Base-by-base conservation (phyloP, 2,797 vertebrate species). In the Cheirogaleus major region DNA sequence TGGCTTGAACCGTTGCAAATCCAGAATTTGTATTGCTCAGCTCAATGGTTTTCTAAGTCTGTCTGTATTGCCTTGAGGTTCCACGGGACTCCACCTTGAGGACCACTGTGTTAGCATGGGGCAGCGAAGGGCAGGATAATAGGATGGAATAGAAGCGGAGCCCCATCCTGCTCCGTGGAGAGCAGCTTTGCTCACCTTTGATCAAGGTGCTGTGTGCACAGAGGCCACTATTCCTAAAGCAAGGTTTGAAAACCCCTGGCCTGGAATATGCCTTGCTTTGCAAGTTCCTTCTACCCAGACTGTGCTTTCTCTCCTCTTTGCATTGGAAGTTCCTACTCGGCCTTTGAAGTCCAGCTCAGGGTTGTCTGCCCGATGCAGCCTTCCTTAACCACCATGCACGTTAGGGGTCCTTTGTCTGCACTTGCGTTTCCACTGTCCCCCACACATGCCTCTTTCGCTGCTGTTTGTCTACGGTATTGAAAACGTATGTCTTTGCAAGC, bases 121-220 rank as follows among this genome's bases (percentile, higher is more conserved):
- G 20, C 13, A 41, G 2, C 1, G 0, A 69, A 48, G 50, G n/a
- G 20, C 81, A 50, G 45, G 57, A 13, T 48, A 41, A 13, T 27
- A 52, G 35, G 72, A 17, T 7, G 11, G 48, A 38, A 13, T 17
- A 9, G 48, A 41, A 67, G 43, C 10, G 5, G 43, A 9, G 13
- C 1, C 4, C 41, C 0, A 0, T 5, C 8, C 0, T 13, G 57
- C 35, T 52, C 91, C n/a, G 0, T 2, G 50, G 61, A 14, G 41
- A 30, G 82, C 5, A 5, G 32, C 38, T 57, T 27, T 73, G 79
- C n/a, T 80, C 2, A 0, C 30, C 14, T 43, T 45, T 4, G 23
- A 10, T 48, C 10, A 14, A 61, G 32, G 25, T 6, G 67, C 38
- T 32, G 9, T 38, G 27, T 27, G 32, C 86, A 48, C 0, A 0